Conservation (phyloP, 1,140 invertebrate species). For the Eubasilissa regina region DNA sequence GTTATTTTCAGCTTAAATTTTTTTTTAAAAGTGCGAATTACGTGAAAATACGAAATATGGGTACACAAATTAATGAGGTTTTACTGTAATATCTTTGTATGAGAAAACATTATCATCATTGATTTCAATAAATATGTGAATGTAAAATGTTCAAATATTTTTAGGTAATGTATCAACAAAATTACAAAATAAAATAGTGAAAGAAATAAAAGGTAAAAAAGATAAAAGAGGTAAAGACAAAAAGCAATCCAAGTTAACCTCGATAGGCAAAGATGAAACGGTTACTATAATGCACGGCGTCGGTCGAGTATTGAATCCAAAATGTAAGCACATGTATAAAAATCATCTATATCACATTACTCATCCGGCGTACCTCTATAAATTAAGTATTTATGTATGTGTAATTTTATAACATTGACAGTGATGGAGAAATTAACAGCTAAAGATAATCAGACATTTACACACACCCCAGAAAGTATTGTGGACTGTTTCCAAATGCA, state of each 20-base stretch:
- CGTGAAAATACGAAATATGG: too few species aligned
- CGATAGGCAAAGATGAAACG: constrained; percentile 77
- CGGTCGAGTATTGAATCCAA: constrained; percentile 84
- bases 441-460: constrained; percentile 66
- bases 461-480: constrained; percentile 77
- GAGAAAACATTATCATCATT: too few species aligned
- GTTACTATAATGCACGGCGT: constrained; percentile 82
- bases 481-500: constrained; percentile 77
- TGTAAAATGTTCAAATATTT: too few species aligned
- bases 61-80: too few species aligned
- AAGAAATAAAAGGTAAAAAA: constrained; percentile 51
- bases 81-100: too few species aligned
- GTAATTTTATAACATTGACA: not conserved
- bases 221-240: constrained; percentile 63
- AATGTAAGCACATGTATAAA: constrained; percentile 70
- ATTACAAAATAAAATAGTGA: constrained; percentile 61
- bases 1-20: too few species aligned
- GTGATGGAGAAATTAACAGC: constrained; percentile 36
- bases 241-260: constrained; percentile 66
- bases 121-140: not conserved
- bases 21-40: too few species aligned
- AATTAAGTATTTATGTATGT: not conserved
- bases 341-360: not conserved
- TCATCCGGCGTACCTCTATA: not conserved
- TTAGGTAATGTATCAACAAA: constrained; percentile 18